Conservation (phyloP, 2,888 invertebrate genomes). For the Dicycla oo region DNA sequence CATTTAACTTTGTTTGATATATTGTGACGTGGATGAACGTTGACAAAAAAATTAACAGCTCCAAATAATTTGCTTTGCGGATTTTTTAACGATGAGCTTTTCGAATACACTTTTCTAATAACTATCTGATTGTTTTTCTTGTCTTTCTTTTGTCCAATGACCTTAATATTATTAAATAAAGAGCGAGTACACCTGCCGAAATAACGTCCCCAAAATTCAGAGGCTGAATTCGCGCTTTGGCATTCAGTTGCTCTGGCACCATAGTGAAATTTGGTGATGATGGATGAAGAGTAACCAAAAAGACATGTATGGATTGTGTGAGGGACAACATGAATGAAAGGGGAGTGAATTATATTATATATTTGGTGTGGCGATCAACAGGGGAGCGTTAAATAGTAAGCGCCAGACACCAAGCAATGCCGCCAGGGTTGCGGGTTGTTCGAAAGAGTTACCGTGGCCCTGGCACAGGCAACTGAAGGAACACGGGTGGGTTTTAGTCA, state of each 20-base stretch:
- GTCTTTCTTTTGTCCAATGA: neutral
- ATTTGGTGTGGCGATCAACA: neutral
- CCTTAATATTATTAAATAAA: neutral
- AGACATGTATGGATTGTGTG: neutral
- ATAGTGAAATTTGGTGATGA: neutral
- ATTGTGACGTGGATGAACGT: neutral
- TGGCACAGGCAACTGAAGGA: no score
- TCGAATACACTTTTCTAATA: neutral
- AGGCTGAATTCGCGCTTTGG: neutral
- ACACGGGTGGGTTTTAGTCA: no score
- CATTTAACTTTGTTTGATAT: neutral
- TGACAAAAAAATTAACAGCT: neutral
- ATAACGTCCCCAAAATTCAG: neutral
- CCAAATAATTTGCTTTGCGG: neutral
- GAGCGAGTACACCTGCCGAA: neutral
- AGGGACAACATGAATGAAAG: neutral
- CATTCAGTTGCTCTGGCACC: neutral
- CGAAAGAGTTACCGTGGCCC: no score
- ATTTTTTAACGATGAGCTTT: slow-evolving; percentile 1
- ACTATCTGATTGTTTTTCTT: neutral
- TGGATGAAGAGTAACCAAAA: neutral
- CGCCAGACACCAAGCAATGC: no score
- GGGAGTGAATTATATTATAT: no score
- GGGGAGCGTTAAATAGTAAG: neutral
- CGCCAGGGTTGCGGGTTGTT: no score